These are phyloP conservation scores for Ascaphus truei DNA, from an alignment of 2,113 vertebrate species.

Conservation along the genomic window DNA sequence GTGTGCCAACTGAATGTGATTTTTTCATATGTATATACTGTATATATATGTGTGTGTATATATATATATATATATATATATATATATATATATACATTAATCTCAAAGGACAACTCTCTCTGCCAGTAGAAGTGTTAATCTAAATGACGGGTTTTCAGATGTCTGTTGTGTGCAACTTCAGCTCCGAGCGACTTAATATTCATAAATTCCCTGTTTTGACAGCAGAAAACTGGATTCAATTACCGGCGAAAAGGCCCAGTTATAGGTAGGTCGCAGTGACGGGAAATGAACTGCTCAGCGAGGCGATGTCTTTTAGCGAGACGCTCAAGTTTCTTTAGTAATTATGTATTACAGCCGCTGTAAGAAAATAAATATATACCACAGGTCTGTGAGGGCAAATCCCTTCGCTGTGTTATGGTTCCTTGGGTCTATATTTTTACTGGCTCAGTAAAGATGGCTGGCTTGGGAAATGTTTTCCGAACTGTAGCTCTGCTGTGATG, in stretches of 20 bases:
- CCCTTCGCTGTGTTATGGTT: too few relatives aligned
- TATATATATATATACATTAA: too few relatives aligned
- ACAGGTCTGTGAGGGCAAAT: too few relatives aligned
- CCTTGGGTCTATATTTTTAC: too few relatives aligned
- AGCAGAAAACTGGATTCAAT: constrained; percentile 62
- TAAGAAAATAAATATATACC: neutral
- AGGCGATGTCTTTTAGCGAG: constrained; percentile 38
- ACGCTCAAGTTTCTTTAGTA: constrained; percentile 48
- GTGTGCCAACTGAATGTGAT: too few relatives aligned
- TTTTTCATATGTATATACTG: too few relatives aligned
- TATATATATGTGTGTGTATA: too few relatives aligned
- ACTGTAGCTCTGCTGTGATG: too few relatives aligned
- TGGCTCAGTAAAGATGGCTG: too few relatives aligned
- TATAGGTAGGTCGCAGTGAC: constrained; percentile 38
- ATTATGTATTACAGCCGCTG: constrained; percentile 39
- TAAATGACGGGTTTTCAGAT: neutral
- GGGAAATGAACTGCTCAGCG: constrained; percentile 50
- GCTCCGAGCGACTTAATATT: constrained; percentile 60
- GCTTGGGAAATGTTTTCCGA: too few relatives aligned
- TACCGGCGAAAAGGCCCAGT: constrained; percentile 52
- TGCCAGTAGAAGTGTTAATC: neutral
- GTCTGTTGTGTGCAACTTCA: neutral
- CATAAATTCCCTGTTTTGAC: constrained; percentile 66
- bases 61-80: too few relatives aligned
- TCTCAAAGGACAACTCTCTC: too few relatives aligned